Evolutionary conservation across 2,888 invertebrate genomes (phyloP), one percentile per base, ranked within the genome.

Genomic region (Hypomecis atomaria): DNA sequence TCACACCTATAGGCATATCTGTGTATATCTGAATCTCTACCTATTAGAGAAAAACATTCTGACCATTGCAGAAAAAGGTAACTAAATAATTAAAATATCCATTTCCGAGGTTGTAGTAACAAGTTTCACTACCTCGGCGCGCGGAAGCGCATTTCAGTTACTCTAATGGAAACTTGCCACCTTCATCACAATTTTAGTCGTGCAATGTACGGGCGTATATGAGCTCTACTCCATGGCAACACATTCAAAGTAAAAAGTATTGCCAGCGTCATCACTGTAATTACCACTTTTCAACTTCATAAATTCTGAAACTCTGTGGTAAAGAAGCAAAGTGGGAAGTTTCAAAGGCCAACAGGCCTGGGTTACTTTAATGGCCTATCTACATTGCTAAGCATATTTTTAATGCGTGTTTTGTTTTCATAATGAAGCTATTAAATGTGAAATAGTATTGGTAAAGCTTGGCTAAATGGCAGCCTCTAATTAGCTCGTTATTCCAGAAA

Each of bases 401-500:
- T 40, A 40, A 42, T 11, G 34, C 37, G 34, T 40, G 38, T 47
- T 60, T 47, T 60, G 47, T 33, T 54, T 60, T 48, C 36, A 23
- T 36, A 58, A 50, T 59, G 58, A 47, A 60, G 47, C 60, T 60
- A 59, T 59, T 43, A 59, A 23, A 49, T 13, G 36, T 42, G 11
- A 50, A 43, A 58, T 44, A 9, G 50, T 23, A 37, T 58, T 42
- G 13, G 23, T 45, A 45, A 45, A 44, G 36, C n/a, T 37, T 59
- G 49, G 42, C 54, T 34, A 60, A 67, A 45, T 45, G 53, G 45
- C 37, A 45, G 11, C 36, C 36, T 57, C 58, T 36, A 67, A 62
- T 50, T 61, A 58, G 52, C 45, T 56, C 44, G 43, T 53, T 59
- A 68, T 58, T 65, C 53, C 62, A 59, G 47, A 52, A 50, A 38